Evolutionary conservation across 2,797 vertebrate species (phyloP), one percentile per base, ranked within the genome.

Genomic region (Cirrhinus molitorella): DNA sequence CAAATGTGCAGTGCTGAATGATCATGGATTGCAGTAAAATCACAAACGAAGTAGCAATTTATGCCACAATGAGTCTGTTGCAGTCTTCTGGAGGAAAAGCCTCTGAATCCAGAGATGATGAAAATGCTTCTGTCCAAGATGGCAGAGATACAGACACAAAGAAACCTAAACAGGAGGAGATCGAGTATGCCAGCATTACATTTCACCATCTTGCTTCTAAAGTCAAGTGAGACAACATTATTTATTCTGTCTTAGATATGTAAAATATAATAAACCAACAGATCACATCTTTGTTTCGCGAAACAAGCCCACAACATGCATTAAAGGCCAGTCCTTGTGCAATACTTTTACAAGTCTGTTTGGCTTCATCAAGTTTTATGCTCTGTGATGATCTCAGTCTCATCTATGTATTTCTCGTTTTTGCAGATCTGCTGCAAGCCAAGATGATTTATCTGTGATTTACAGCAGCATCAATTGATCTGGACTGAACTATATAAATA

Each of bases 151-250:
- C 25, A 71, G 43, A 28, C 5, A 49, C 25, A 19, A 51, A 72
- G 45, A 31, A 72, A 19, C 21, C 45, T 31, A 25, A 6, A 23
- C 23, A 75, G 71, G 28, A 80, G 37, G 78, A 84, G 11, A 23
- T 67, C 31, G 73, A 81, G 3, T 85, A 81, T n/a, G 79, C 73
- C 45, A 65, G 25, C 34, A 34, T 81, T 47, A 37, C 25, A n/a
- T 14, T 49, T 63, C 40, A 6, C 4, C n/a, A 6, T 19, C 16
- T 9, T 8, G 25, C 57, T 17, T 4, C 23, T 45, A 19, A 34
- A 25, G 3, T 9, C 25, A 51, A 51, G 70, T 72, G 45, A 72
- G 70, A 19, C 4, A 34, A 34, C 31, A 65, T 28, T 6, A 19
- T 1, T 34, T 19, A 65, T 65, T 65, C 1, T 37, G 16, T 19